These are phyloP conservation scores for Dioctria rufipes DNA, from an alignment of 2,888 invertebrate genomes.

Conservation along the genomic window DNA sequence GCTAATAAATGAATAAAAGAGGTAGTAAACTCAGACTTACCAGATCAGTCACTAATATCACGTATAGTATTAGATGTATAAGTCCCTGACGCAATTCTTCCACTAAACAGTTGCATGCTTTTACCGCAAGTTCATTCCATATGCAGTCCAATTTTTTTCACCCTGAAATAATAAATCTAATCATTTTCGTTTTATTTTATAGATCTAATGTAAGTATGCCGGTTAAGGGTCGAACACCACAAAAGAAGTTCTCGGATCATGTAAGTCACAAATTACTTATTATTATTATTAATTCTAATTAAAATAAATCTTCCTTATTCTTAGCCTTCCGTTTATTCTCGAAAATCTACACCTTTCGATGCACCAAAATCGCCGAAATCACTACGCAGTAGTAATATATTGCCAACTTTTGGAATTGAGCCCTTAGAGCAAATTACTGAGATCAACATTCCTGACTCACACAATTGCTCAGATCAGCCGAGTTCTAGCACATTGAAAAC, in stretches of 20 bases:
- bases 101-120: too few species aligned
- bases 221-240: slow-evolving; percentile 7
- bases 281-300: background rate
- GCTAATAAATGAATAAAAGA: too few species aligned
- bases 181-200: background rate
- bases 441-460: background rate
- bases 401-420: slow-evolving; percentile 31
- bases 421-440: slow-evolving; percentile 52
- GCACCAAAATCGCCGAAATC: slow-evolving; percentile 52
- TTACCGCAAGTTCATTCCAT: too few species aligned
- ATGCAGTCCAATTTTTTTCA: too few species aligned
- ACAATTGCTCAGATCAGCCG: background rate
- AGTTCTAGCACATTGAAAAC: slow-evolving; percentile 53
- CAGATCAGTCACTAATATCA: too few species aligned
- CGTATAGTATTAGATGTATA: too few species aligned
- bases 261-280: slow-evolving; percentile 1
- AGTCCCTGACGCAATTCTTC: too few species aligned
- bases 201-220: background rate
- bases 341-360: slow-evolving; percentile 57
- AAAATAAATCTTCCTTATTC: background rate
- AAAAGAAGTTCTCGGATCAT: background rate
- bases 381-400: background rate
- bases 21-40: too few species aligned
- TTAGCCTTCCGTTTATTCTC: background rate
- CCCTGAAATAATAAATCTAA: too few species aligned